These are phyloP conservation scores for Centrocercus urophasianus DNA, from an alignment of 2,113 vertebrate species.

Conservation along the genomic window DNA sequence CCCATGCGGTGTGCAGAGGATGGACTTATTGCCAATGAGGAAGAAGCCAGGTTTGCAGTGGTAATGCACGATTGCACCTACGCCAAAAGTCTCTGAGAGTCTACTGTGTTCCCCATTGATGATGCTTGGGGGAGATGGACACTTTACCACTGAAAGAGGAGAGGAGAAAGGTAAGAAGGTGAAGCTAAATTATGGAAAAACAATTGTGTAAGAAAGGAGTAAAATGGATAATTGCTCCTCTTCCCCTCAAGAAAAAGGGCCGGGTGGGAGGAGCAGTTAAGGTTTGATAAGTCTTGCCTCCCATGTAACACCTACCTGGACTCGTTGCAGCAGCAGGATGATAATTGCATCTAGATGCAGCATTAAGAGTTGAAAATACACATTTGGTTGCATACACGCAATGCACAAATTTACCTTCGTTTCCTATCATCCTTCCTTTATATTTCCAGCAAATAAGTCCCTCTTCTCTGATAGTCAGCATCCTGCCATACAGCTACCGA, in stretches of 20 bases:
- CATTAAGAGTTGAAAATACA: background rate
- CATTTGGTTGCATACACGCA: background rate
- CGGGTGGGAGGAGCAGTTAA: background rate
- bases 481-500: background rate
- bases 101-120: constrained; percentile 10
- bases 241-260: background rate
- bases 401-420: background rate
- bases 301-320: constrained; percentile 3
- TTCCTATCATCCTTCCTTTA: background rate
- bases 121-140: constrained; percentile 46
- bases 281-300: background rate
- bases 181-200: background rate
- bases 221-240: background rate
- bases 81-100: background rate
- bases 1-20: background rate
- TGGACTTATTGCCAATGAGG: constrained; percentile 32
- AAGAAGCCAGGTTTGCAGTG: constrained; percentile 19
- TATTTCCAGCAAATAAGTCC: background rate
- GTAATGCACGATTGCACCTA: constrained; percentile 41
- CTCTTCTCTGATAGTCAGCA: background rate
- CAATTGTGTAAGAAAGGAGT: background rate
- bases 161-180: background rate
- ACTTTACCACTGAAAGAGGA: background rate
- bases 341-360: constrained; percentile 20
- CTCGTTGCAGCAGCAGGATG: background rate